Conservation (phyloP, 1,140 invertebrate species). For the Drosophila sturtevanti region DNA sequence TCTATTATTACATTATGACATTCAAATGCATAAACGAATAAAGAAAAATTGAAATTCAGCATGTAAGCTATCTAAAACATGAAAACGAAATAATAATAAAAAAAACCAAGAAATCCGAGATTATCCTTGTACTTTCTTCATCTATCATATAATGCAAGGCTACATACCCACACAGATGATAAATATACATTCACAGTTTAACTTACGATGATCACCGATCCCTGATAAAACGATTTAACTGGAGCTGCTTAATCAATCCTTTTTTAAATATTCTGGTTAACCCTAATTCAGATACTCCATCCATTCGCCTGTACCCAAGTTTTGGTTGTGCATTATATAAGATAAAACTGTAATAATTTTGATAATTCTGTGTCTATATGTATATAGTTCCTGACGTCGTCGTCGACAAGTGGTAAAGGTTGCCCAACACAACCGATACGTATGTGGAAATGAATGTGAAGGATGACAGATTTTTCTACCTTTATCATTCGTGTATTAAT, state of each 20-base stretch:
- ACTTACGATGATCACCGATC: constrained; percentile 22
- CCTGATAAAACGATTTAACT: constrained; percentile 10
- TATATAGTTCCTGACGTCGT: constrained; percentile 72
- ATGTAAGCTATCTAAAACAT: constrained; percentile 77
- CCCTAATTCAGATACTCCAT: constrained; percentile 25
- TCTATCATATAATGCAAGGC: constrained; percentile 26
- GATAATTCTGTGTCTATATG: constrained; percentile 40
- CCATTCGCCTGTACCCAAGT: constrained; percentile 16
- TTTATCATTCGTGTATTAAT: constrained; percentile 79
- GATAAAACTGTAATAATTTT: constrained; percentile 13
- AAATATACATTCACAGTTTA: constrained; percentile 14
- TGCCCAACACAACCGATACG: constrained; percentile 61
- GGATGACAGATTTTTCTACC: constrained; percentile 74
- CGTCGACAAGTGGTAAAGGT: constrained; percentile 67
- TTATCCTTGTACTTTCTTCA: constrained; percentile 43
- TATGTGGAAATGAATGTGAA: constrained; percentile 63
- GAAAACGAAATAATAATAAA: constrained; percentile 77
- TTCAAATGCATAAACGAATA: constrained; percentile 54
- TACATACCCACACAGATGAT: constrained; percentile 27
- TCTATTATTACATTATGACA: constrained; percentile 66
- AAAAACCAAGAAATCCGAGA: constrained; percentile 70
- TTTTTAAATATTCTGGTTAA: constrained; percentile 20
- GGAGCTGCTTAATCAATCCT: constrained; percentile 31
- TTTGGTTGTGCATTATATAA: constrained; percentile 48
- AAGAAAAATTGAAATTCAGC: constrained; percentile 75